These are phyloP conservation scores for Nothobranchius kuhntae DNA, from an alignment of 2,113 vertebrate genomes.

Conservation along the genomic window DNA sequence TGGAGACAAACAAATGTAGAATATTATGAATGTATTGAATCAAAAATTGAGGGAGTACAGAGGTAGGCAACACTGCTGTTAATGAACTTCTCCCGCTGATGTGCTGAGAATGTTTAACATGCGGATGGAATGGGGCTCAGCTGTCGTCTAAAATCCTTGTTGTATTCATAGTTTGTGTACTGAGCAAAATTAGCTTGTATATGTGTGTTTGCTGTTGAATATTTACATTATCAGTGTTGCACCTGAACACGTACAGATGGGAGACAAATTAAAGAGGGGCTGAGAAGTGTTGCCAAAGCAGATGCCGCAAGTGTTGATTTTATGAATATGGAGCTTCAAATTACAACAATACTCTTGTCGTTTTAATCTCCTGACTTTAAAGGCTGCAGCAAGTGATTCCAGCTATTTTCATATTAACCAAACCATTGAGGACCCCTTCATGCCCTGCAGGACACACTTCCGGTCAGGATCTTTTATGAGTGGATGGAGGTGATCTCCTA, in stretches of 20 bases:
- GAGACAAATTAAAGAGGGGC: neutral
- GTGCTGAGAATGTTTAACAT: slow-evolving; percentile 54
- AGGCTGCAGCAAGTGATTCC: neutral
- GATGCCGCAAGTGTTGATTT: neutral
- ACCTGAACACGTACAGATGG: neutral
- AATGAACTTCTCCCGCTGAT: slow-evolving; percentile 63
- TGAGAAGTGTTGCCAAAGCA: neutral
- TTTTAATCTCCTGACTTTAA: neutral
- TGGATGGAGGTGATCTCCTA: neutral
- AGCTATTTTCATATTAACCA: neutral
- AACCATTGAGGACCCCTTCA: neutral
- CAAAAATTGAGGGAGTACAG: slow-evolving; percentile 66
- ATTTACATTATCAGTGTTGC: slow-evolving; percentile 38
- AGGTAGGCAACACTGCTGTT: slow-evolving; percentile 56
- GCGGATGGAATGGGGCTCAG: slow-evolving; percentile 11
- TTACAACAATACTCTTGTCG: neutral
- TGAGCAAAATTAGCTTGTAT: slow-evolving; percentile 25
- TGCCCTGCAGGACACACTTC: neutral
- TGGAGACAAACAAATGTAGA: slow-evolving; percentile 68
- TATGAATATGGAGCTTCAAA: neutral
- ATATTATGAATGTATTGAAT: slow-evolving; percentile 74
- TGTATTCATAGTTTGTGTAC: slow-evolving; percentile 34
- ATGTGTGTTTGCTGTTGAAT: slow-evolving; percentile 30
- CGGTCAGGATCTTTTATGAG: neutral
- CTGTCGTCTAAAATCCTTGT: slow-evolving; percentile 32